Conservation (phyloP, 2,797 vertebrate genomes). For the Microctenopoma stevenorrisi region DNA sequence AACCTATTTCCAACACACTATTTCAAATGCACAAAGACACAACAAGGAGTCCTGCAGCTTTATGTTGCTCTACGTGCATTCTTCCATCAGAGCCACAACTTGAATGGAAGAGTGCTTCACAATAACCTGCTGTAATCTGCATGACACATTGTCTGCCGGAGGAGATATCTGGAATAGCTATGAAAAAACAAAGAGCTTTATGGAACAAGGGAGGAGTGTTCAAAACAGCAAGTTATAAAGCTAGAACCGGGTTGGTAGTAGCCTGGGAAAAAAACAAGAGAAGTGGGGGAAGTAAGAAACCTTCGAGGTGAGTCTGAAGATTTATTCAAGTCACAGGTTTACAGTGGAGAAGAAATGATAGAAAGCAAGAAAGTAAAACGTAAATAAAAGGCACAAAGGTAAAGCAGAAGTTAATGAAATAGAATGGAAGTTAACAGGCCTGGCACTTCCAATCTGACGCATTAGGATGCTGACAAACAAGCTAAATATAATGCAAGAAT, state of each 20-base stretch:
- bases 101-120: conserved; percentile 40
- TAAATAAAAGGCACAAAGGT: neutral
- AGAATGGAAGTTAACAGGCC: conserved; percentile 34
- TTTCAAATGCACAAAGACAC: conserved; percentile 22
- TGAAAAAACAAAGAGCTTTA: conserved; percentile 3
- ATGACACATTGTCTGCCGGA: conserved; percentile 44
- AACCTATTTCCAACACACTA: neutral
- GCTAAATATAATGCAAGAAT: conserved; percentile 59
- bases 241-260: conserved; percentile 21
- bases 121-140: conserved; percentile 35
- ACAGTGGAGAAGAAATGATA: neutral
- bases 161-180: conserved; percentile 21
- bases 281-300: neutral
- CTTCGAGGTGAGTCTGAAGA: neutral
- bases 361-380: neutral
- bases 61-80: conserved; percentile 17
- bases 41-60: conserved; percentile 2
- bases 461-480: conserved; percentile 69
- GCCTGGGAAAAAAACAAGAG: neutral
- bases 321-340: conserved; percentile 13
- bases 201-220: conserved; percentile 34
- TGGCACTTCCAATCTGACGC: conserved; percentile 39
- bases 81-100: conserved; percentile 29
- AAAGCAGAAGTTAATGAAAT: conserved; percentile 40
- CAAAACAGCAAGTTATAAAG: conserved; percentile 9